Percentiles rank a stretch among this genome's conserved stretches.
These are phyloP conservation scores for Empidonax traillii DNA, from an alignment of 2,113 vertebrate genomes.

Conservation along the genomic window DNA sequence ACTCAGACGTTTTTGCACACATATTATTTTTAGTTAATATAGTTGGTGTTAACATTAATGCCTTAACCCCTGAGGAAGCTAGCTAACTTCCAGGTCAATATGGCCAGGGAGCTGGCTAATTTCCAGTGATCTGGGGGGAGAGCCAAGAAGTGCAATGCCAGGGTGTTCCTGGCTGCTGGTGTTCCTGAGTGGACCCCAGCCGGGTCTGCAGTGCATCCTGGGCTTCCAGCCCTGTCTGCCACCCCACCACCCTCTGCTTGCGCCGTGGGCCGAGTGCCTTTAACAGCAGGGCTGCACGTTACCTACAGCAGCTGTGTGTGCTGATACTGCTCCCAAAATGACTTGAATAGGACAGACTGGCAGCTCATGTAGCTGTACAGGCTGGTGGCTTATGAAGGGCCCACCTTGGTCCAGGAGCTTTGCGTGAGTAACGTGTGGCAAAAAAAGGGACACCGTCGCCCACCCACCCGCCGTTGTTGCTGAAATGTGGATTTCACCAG, in stretches of 20 bases:
- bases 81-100: conserved; percentile 33
- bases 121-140: not conserved
- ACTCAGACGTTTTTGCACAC: not conserved
- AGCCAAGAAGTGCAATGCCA: not conserved
- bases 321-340: not conserved
- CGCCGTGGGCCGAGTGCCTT: accelerated
- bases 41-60: conserved; percentile 55
- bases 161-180: not conserved
- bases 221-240: not conserved
- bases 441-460: not conserved
- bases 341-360: not conserved
- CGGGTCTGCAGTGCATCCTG: not conserved
- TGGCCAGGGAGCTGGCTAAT: conserved; percentile 2
- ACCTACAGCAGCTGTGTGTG: accelerated
- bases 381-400: not conserved
- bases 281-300: not conserved
- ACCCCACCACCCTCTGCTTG: not conserved
- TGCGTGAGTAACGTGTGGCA: not conserved
- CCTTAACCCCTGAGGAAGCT: conserved; percentile 53
- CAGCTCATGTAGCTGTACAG: not conserved
- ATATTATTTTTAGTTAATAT: conserved; percentile 33
- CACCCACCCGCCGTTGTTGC: not conserved
- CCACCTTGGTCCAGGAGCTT: not conserved
- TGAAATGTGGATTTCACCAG: not conserved
- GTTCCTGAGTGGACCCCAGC: not conserved